A percentile compares a stretch with the other conserved stretches of the same genome.
phyloP scores from a whole-genome alignment of 2,113 vertebrate species.

The Anthoscopus minutus region DNA sequence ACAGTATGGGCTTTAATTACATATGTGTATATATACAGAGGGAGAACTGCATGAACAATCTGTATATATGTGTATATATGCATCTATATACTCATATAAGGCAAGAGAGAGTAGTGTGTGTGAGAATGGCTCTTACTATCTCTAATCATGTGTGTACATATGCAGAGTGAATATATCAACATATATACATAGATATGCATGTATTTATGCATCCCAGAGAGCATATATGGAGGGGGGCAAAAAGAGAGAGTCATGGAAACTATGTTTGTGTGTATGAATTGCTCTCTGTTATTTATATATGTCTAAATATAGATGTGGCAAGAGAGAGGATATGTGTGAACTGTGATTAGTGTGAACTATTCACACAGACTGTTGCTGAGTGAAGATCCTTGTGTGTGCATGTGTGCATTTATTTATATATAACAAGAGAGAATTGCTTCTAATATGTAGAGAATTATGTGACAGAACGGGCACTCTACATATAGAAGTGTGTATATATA shows the following conservation, averaged over 20 bases:
- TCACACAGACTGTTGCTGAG: background rate
- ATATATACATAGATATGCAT: background rate
- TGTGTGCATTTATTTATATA: background rate
- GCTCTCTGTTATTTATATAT: background rate
- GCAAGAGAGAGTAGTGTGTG: background rate
- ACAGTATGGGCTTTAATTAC: background rate
- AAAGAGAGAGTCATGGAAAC: background rate
- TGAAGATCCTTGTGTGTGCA: background rate
- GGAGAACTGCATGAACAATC: background rate
- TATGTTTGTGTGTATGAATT: background rate
- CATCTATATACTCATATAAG: background rate
- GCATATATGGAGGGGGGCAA: rapidly evolving
- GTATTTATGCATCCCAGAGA: background rate
- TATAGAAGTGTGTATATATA: background rate
- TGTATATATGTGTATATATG: background rate
- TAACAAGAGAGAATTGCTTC: background rate
- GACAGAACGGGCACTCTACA: background rate
- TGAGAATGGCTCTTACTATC: background rate
- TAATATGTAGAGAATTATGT: background rate
- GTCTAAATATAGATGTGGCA: background rate
- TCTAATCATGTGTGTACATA: background rate
- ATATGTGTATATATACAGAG: background rate
- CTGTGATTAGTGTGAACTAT: background rate
- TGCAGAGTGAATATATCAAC: background rate
- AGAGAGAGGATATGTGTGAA: background rate